Base-by-base conservation (phyloP, 2,797 vertebrate genomes). In the Melanotaenia nigrans region DNA sequence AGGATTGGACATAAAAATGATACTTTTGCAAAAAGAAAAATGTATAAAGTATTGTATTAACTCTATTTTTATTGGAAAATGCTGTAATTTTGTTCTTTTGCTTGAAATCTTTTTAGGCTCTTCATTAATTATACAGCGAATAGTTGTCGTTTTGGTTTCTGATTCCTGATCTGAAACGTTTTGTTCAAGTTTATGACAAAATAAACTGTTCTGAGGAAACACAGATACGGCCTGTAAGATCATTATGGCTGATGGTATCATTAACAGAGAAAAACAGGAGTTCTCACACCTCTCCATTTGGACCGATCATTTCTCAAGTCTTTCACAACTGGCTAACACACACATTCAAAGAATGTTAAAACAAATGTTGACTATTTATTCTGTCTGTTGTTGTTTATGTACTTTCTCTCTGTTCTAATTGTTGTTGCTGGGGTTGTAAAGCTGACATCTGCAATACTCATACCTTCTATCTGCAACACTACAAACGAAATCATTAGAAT, bases 221-320 rank as follows among this genome's bases (percentile, higher is more conserved):
- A 40, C 35, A 30, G 22, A 5, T 49, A 35, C 54, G 76, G 59
- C 32, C 9, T 73, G 28, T 12, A 25, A 58, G 35, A 45, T 78
- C 57, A 57, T 81, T 35, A 58, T n/a, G 30, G 1, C 32, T 36
- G n/a, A 65, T 24, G 20, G 30, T 69, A 40, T 71, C 45, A 67
- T 72, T 42, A 65, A 40, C 65, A 71, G 61, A 55, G 58, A 71
- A 64, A 75, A 65, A 75, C 61, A 74, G 36, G 53, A 38, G 67
- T 83, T 87, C 88, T 92, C 87, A 90, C 92, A 91, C 91, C 85
- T 90, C 86, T 80, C 91, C 93, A 93, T 92, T 91, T 95, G 92
- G 88, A 90, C 82, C 1, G 28, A 82, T 75, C 83, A 84, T 89
- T 89, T 87, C 84, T 90, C 82, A 83, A 42, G 82, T 84, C 86